Evolutionary conservation across 2,888 invertebrate species (phyloP), one percentile per base, ranked within the genome.

Genomic region (Pristionchus japonicus): DNA sequence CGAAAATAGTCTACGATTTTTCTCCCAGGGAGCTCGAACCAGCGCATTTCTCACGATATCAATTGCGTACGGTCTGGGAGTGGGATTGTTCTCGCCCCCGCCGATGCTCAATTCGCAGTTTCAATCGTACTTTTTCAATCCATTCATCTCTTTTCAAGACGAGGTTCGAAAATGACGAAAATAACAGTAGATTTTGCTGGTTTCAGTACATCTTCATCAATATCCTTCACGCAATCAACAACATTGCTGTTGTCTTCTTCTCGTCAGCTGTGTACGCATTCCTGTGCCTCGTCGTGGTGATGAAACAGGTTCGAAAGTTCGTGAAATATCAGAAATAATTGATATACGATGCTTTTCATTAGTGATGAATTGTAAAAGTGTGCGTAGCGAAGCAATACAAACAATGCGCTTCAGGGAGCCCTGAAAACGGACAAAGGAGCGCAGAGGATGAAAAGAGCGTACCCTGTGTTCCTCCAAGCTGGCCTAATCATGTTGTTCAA

Each of bases 41-140:
- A n/a, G 7, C 27, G 27, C 27, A 1, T 34, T 47, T 6, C 80
- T 80, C 3, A 11, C 47, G 11, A 40, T 40, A 6, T 27, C 80
- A 7, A 47, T 27, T 13, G 3, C 17, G 3, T 80, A 80, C n/a
- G 80, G 80, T 23, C 1, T 80, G 0, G 40, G 23, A 47, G 43
- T 80, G 27, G 27, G 43, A 11, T 43, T 80, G 23, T 80, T 80
- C 9, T 43, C 80, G 0, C 80, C 80, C 0, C 80, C 80, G 9
- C 80, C 80, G 27, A 0, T 80, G 27, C 43, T 80, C 80, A 80
- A 80, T 9, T 80, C 80, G 6, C 43, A 80, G 6, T 27, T 23
- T 27, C 80, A 80, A 43, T 43, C 80, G 7, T 80, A 43, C 47
- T 43, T 80, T n/a, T 80, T 80, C 80, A 47, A 80, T 80, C 80